Percentiles rank a stretch among this genome's conserved stretches.
These are phyloP conservation scores for Shargacucullia verbasci DNA, from an alignment of 2,888 invertebrate genomes.

Conservation along the genomic window DNA sequence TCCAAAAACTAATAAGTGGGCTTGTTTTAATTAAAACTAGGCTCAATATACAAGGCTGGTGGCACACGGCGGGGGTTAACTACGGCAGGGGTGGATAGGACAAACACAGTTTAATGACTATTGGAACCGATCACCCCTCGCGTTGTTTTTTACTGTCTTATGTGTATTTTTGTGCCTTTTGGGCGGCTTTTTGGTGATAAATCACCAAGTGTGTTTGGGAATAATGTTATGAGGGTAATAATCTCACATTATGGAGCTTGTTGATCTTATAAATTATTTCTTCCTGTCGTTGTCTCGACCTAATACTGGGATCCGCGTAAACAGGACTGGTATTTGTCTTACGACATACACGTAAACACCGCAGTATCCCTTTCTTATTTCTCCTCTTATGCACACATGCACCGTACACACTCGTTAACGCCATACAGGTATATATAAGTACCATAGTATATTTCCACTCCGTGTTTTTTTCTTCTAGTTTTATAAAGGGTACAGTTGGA, in stretches of 20 bases:
- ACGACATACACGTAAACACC: too few species aligned
- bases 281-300: conserved; percentile 7
- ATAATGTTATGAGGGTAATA: conserved; percentile 27
- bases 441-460: too few species aligned
- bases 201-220: conserved; percentile 16
- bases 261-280: conserved; percentile 16
- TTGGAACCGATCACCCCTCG: conserved; percentile 62
- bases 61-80: conserved; percentile 37
- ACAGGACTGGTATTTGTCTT: background rate
- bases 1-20: conserved; percentile 21
- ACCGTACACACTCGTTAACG: too few species aligned
- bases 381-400: too few species aligned
- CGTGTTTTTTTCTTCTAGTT: too few species aligned
- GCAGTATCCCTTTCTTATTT: too few species aligned
- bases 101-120: conserved; percentile 76
- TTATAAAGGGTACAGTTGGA: too few species aligned
- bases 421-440: too few species aligned
- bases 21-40: conserved; percentile 51
- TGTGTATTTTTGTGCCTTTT: conserved; percentile 10
- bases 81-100: conserved; percentile 58
- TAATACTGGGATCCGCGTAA: conserved; percentile 8
- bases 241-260: conserved; percentile 16
- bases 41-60: conserved; percentile 37
- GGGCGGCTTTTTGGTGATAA: conserved; percentile 15
- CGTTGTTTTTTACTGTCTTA: conserved; percentile 48